Evolutionary conservation across 1,140 invertebrate genomes (phyloP), one percentile per base, ranked within the genome.

Genomic region (Drusus annulatus): DNA sequence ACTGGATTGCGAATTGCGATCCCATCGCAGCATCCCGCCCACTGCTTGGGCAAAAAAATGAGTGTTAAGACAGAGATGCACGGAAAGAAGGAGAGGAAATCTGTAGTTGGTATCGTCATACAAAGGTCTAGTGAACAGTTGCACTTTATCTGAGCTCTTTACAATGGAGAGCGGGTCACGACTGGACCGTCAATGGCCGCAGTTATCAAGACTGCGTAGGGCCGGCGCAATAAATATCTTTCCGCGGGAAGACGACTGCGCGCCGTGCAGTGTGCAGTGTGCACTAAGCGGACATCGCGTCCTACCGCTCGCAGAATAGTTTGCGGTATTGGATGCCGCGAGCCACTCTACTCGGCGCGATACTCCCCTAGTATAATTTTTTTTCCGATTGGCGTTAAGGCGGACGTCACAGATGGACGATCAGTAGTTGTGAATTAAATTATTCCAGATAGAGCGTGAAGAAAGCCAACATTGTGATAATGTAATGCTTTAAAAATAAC

Each of bases 81-180:
- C n/a, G 31, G n/a, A 13, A 45, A 45, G 36, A 45, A 45, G 36
- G 36, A 45, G 36, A 13, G 36, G 36, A 45, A 45, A 45, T 45
- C 36, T 45, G 36, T 45, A 71, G 16, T 45, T 45, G 7, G 68
- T 51, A 71, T 71, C 68, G 23, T 71, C 68, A 71, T 50, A 71
- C 68, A 19, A 51, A 71, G 31, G 31, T 71, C 17, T 19, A 71
- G 76, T 23, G 62, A 23, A 71, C 74, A 56, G 75, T 76, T 52
- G 80, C 76, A 78, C 74, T 73, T 78, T 81, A 81, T 77, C 75
- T 15, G 79, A 3, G 21, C 21, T 58, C 23, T 23, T 68, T 69
- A 81, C 80, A 81, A 81, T 81, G 80, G 80, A 23, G 80, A 79
- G 76, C 80, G 60, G 80, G 80, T 81, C 80, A 81, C 80, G 80